Evolutionary conservation across 2,113 vertebrate genomes (phyloP).

Genomic region (Oenanthe melanoleuca): DNA sequence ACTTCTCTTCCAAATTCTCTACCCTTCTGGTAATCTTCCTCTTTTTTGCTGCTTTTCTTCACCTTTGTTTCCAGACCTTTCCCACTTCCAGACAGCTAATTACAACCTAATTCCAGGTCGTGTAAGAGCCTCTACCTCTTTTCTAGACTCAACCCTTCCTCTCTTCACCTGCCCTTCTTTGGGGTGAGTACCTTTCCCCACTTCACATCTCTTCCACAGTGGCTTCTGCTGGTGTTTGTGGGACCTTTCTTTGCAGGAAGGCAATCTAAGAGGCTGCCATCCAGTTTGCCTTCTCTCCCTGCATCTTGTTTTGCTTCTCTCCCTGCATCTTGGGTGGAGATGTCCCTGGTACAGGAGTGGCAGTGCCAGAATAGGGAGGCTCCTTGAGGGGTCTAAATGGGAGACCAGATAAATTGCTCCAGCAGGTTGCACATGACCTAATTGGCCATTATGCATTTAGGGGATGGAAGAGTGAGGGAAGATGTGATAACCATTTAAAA

Average conservation of each 20-base stretch:
- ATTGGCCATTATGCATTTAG: background rate
- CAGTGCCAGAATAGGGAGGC: background rate
- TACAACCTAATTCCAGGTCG: background rate
- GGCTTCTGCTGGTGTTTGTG: background rate
- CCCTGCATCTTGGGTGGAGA: background rate
- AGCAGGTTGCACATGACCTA: background rate
- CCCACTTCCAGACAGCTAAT: background rate
- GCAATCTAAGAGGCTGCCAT: background rate
- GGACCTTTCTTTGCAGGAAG: background rate
- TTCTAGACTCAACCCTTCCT: background rate
- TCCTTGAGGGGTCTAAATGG: background rate
- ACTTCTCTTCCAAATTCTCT: background rate
- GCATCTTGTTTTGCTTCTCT: background rate
- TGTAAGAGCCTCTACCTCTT: background rate
- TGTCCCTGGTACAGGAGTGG: background rate
- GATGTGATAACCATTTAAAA: constrained; percentile 22
- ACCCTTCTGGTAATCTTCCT: background rate
- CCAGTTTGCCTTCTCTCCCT: background rate
- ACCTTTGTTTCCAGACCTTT: background rate
- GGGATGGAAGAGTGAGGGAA: background rate
- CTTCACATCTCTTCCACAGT: background rate
- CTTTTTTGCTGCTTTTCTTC: background rate
- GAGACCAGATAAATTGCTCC: background rate
- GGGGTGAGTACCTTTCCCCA: background rate
- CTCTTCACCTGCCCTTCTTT: background rate